A percentile compares a stretch with the other conserved stretches of the same genome.
Evolutionary conservation across 1,140 invertebrate species (phyloP).

Genomic region (Drosophila simulans): DNA sequence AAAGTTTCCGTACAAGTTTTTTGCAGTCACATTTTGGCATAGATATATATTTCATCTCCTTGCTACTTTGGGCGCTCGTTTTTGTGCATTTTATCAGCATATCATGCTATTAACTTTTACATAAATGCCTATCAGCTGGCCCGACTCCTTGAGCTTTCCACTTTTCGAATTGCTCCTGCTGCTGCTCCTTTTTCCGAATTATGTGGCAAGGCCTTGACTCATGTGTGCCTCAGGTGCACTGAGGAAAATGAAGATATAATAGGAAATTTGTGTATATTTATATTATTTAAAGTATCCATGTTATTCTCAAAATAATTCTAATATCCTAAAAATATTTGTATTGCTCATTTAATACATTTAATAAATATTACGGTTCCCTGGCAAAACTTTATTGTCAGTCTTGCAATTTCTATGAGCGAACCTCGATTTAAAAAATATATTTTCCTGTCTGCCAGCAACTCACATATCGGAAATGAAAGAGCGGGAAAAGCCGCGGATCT

Average conservation of each 20-base stretch:
- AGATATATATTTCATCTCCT: not conserved
- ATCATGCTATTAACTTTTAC: constrained; percentile 59
- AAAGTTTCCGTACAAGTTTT: constrained; percentile 32
- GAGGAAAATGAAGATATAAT: not conserved
- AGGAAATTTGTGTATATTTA: not conserved
- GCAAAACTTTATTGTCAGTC: too few species aligned
- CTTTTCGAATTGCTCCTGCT: not conserved
- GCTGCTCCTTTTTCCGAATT: not conserved
- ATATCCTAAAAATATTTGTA: too few species aligned
- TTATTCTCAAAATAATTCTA: too few species aligned
- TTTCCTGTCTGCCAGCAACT: not conserved
- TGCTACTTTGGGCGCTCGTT: constrained; percentile 10
- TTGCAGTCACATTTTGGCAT: not conserved
- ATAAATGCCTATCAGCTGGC: constrained; percentile 56
- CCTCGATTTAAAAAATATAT: too few species aligned
- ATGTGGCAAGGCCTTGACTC: constrained; percentile 2
- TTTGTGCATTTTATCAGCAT: constrained; percentile 52
- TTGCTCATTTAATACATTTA: not conserved
- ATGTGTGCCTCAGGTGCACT: constrained; percentile 10
- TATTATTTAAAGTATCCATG: too few species aligned
- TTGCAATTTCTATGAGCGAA: too few species aligned
- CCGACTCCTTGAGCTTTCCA: not conserved
- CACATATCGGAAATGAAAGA: constrained; percentile 2
- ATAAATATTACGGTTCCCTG: not conserved
- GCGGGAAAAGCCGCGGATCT: constrained; percentile 3